Evolutionary conservation across 2,113 vertebrate species (phyloP).

Genomic region (Excalfactoria chinensis): DNA sequence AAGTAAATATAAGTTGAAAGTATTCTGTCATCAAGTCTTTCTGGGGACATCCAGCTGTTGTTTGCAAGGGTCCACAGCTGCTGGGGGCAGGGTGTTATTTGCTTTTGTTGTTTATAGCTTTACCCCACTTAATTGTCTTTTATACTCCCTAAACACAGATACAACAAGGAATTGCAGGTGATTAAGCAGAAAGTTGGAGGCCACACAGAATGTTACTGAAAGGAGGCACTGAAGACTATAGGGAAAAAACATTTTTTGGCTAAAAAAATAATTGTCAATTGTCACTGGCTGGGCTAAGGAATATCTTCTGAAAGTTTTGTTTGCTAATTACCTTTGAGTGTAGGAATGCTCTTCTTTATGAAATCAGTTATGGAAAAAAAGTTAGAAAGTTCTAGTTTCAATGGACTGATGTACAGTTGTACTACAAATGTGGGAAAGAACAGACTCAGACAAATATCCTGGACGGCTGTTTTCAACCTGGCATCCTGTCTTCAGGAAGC

Average conservation of each 20-base stretch:
- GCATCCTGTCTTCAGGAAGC: neutral
- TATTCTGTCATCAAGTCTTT: neutral
- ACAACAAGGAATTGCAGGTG: neutral
- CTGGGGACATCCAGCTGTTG: neutral
- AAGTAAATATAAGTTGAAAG: neutral
- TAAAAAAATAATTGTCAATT: neutral
- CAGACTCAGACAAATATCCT: neutral
- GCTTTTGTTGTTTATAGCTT: neutral
- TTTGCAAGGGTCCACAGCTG: neutral
- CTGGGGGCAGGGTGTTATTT: neutral
- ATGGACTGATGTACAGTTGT: neutral
- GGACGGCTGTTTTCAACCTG: rapidly evolving
- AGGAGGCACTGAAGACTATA: neutral
- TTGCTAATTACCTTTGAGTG: conserved; percentile 37
- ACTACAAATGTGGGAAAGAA: neutral
- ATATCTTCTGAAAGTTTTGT: conserved; percentile 5
- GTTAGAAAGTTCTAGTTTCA: neutral
- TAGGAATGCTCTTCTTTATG: conserved; percentile 12
- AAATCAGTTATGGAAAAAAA: neutral
- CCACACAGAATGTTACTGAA: neutral
- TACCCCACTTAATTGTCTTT: neutral
- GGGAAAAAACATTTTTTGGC: neutral
- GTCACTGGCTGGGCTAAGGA: conserved; percentile 24
- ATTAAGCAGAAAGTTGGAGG: neutral
- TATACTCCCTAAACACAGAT: neutral